Base-by-base conservation (phyloP, 2,888 invertebrate species). In the Alloscopus bannaensis region DNA sequence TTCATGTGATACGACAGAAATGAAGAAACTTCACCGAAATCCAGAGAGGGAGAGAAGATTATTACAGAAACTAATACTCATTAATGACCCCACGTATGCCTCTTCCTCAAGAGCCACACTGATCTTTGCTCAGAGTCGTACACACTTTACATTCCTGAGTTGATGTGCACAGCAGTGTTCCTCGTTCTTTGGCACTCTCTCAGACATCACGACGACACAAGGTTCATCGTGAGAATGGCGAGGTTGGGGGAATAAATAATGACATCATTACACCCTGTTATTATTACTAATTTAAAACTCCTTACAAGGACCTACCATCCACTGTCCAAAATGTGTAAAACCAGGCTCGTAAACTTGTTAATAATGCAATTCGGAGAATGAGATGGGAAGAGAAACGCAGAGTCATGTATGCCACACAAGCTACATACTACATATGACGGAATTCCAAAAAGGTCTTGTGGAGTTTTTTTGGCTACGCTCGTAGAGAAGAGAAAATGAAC, bases 401-500 rank as follows among this genome's bases (percentile, higher is more conserved):
- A 18, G n/a, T n/a, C n/a, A n/a, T n/a, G n/a, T n/a, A n/a, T n/a
- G n/a, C n/a, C n/a, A n/a, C n/a, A n/a, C n/a, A n/a, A n/a, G n/a
- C n/a, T n/a, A n/a, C n/a, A n/a, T n/a, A n/a, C n/a, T n/a, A n/a
- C n/a, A n/a, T n/a, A n/a, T n/a, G n/a, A n/a, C n/a, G n/a, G n/a
- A n/a, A n/a, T n/a, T n/a, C n/a, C n/a, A n/a, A n/a, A n/a, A n/a
- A n/a, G n/a, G n/a, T n/a, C n/a, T n/a, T n/a, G n/a, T n/a, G n/a
- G n/a, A n/a, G n/a, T n/a, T n/a, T n/a, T n/a, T n/a, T n/a, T n/a
- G n/a, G n/a, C n/a, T n/a, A n/a, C n/a, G n/a, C n/a, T n/a, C n/a
- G n/a, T n/a, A n/a, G n/a, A n/a, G n/a, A n/a, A 66, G 50, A 62
- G 68, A 76, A 76, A 76, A 76, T 76, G 68, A 76, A 76, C 76